Conservation (phyloP, 2,797 vertebrate species). For the Poecile montanus region DNA sequence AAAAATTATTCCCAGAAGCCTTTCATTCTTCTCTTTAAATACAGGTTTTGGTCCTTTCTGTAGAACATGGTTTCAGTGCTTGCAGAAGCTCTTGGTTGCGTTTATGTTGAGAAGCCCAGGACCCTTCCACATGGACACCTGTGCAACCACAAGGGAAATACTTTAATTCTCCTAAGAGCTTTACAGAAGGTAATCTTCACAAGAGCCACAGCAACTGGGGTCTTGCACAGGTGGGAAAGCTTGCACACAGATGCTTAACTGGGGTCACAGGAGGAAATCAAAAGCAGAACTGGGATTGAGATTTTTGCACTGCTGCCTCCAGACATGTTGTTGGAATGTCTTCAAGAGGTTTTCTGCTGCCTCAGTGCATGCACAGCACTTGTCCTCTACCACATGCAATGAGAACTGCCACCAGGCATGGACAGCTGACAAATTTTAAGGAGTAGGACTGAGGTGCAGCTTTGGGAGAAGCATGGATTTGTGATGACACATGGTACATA, state of each 20-base stretch:
- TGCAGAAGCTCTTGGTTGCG: not conserved
- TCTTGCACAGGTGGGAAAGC: not conserved
- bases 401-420: not conserved
- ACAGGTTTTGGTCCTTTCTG: not conserved
- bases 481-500: not conserved
- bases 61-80: not conserved
- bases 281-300: not conserved
- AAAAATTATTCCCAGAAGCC: not conserved
- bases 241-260: not conserved
- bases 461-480: not conserved
- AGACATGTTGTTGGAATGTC: not conserved
- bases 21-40: not conserved
- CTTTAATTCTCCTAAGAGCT: slow-evolving; percentile 29
- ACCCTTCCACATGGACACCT: not conserved
- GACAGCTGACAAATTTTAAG: not conserved
- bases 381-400: not conserved
- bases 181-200: not conserved
- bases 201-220: not conserved
- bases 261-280: not conserved
- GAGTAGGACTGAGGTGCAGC: not conserved
- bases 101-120: not conserved
- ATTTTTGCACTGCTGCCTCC: not conserved
- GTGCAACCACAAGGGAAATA: not conserved
- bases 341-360: not conserved
- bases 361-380: fast-evolving